Percentiles rank a stretch among this genome's conserved stretches.
These are phyloP conservation scores for Scyliorhinus canicula DNA, from an alignment of 2,797 vertebrate genomes.

Conservation along the genomic window DNA sequence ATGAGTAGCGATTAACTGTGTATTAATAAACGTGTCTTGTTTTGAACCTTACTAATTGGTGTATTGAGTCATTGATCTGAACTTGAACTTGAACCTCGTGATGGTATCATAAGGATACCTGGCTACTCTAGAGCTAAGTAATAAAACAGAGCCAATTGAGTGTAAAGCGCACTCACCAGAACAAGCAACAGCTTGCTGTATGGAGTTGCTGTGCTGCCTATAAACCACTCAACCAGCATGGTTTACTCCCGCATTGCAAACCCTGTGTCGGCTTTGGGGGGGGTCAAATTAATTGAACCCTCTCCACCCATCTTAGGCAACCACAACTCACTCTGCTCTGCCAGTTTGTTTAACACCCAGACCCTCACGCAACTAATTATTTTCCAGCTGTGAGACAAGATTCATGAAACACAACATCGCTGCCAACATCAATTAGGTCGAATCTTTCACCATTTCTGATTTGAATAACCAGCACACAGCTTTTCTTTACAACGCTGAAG, in stretches of 20 bases:
- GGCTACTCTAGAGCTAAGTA: too few relatives aligned
- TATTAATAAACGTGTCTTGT: too few relatives aligned
- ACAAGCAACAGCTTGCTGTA: too few relatives aligned
- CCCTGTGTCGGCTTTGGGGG: not conserved
- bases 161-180: too few relatives aligned
- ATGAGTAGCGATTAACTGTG: too few relatives aligned
- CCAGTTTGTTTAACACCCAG: not conserved
- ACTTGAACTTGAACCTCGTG: too few relatives aligned
- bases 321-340: not conserved
- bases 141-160: too few relatives aligned
- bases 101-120: too few relatives aligned
- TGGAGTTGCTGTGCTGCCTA: not conserved
- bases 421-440: slow-evolving; percentile 6
- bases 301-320: not conserved
- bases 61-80: too few relatives aligned
- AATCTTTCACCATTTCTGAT: slow-evolving; percentile 5
- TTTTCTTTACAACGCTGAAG: not conserved
- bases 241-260: not conserved
- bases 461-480: not conserved
- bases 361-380: not conserved
- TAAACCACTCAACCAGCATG: not conserved
- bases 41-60: too few relatives aligned
- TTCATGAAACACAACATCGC: not conserved
- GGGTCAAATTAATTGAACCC: not conserved
- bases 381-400: not conserved